These are phyloP conservation scores for Clusia tigrina DNA, from an alignment of 2,888 invertebrate genomes.

Conservation along the genomic window DNA sequence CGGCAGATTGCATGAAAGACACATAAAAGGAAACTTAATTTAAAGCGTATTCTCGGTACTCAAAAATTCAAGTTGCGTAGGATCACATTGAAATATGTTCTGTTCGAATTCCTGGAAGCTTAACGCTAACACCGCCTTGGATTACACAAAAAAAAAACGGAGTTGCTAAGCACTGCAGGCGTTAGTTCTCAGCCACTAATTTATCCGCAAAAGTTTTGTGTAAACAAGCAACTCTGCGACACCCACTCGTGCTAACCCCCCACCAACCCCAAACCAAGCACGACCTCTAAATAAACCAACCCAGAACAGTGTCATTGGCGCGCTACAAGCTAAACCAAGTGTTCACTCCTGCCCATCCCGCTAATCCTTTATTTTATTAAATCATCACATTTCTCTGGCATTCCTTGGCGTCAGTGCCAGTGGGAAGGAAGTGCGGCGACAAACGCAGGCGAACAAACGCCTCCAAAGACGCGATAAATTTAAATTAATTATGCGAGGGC, in stretches of 20 bases:
- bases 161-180: no score
- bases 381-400: constrained; percentile 12
- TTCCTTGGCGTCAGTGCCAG: not conserved
- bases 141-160: no score
- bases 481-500: constrained; percentile 46
- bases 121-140: no score
- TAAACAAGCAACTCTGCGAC: not conserved
- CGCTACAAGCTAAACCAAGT: constrained; percentile 3
- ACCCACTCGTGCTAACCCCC: no score
- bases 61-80: no score
- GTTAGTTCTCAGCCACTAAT: constrained; percentile 10
- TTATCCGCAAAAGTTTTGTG: constrained; percentile 1
- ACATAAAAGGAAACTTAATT: no score
- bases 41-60: no score
- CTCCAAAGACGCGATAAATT: constrained; percentile 21
- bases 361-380: constrained; percentile 15
- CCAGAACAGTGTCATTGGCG: constrained; percentile 13
- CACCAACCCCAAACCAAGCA: not conserved
- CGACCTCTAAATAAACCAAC: not conserved
- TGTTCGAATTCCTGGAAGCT: no score
- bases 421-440: not conserved
- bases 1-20: no score
- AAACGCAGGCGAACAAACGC: not conserved
- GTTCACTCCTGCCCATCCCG: not conserved
- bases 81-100: no score